phyloP scores from a whole-genome alignment of 2,888 invertebrate genomes.

The Uropetala carovei region DNA sequence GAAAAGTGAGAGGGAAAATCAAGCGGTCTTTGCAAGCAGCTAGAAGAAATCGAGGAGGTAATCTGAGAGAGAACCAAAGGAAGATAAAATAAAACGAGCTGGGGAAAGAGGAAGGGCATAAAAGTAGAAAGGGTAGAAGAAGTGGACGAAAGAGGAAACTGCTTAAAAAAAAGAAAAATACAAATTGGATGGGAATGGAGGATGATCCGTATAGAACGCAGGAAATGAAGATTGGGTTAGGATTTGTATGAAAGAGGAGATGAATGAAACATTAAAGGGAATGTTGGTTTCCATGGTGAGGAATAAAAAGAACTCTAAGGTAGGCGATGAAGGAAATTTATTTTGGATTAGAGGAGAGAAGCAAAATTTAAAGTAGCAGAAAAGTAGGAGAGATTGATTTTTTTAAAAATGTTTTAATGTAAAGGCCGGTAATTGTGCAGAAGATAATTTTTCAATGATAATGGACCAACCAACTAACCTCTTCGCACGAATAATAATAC shows the following conservation, averaged over 20 bases:
- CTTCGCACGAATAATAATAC: too few species aligned
- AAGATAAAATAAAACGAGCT: neutral
- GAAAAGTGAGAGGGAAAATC: neutral
- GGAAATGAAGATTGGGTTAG: conserved; percentile 44
- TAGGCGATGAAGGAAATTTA: too few species aligned
- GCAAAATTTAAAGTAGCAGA: too few species aligned
- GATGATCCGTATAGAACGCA: conserved; percentile 40
- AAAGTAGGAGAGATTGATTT: too few species aligned
- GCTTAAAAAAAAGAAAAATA: neutral
- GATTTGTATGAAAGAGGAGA: neutral
- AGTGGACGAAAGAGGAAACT: neutral
- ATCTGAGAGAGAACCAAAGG: neutral
- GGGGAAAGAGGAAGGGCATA: neutral
- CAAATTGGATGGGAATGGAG: neutral
- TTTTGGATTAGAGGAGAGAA: too few species aligned
- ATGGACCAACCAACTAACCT: too few species aligned
- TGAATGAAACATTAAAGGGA: too few species aligned
- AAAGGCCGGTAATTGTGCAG: too few species aligned
- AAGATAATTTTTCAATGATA: too few species aligned
- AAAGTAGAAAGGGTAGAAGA: neutral
- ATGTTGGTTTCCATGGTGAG: too few species aligned
- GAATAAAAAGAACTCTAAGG: too few species aligned
- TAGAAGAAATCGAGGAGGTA: neutral
- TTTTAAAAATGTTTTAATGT: too few species aligned
- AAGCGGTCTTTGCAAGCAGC: neutral